Base-by-base conservation (phyloP, 2,797 vertebrate genomes). In the Gymnoscopelus braueri region DNA sequence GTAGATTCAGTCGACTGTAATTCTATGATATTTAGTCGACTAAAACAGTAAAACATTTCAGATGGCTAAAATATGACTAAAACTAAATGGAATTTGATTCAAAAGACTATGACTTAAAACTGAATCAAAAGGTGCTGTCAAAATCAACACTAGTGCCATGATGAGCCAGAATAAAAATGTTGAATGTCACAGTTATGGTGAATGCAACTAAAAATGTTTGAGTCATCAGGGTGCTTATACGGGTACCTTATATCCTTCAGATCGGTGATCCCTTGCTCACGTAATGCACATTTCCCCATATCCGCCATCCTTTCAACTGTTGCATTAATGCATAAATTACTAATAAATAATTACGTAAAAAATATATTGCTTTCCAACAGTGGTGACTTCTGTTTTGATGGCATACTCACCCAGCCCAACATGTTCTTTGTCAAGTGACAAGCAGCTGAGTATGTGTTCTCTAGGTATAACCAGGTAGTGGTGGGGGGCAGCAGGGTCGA, bases 401-500 rank as follows among this genome's bases (percentile, higher is more conserved):
- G 4, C 12, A 51, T 13, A 75, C 86, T 84, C 60, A 91, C 91
- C 78, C 0, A 92, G 79, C 53, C 1, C 0, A 47, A 71, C 26
- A 70, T 91, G 76, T 72, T 48, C 14, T 0, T 10, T 49, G 29
- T 79, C 48, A 8, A 91, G 74, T 0, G 84, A 91, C 0, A 7
- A 0, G 63, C 84, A 90, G 87, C 56, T 82, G 26, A 0, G 0
- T 5, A 91, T 88, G 81, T 92, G 90, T 55, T 73, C 0, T 29
- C n/a, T 78, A 57, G 91, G 84, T 4, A 92, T 19, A 23, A 91
- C 85, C 70, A 91, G 87, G 84, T 85, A 91, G 65, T 91, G 91
- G 12, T 90, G 86, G 60, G 90, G 89, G 3, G 91, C 91, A 47
- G 73, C 84, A 14, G 89, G 88, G n/a, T 0, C 1, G 24, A 91